Conservation (phyloP, 2,113 vertebrate species). For the Engystomops pustulosus region DNA sequence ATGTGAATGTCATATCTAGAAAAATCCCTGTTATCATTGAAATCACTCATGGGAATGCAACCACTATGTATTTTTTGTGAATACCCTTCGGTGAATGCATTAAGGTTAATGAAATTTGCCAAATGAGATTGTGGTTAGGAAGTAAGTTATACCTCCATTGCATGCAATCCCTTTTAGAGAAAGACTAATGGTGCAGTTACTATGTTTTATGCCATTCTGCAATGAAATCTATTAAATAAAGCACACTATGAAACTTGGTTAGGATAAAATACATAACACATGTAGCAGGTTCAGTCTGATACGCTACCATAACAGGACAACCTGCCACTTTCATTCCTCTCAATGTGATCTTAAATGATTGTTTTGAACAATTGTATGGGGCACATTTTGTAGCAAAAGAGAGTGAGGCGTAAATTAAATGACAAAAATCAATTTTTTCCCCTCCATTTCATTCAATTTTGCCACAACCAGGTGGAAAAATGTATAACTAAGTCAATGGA, state of each 20-base stretch:
- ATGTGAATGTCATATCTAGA: constrained; percentile 1
- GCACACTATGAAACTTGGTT: constrained; percentile 13
- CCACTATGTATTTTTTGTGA: constrained; percentile 10
- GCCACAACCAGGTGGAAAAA: not conserved
- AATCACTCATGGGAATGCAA: constrained; percentile 27
- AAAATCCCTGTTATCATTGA: constrained; percentile 24
- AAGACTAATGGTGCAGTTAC: constrained; percentile 21
- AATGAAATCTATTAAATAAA: constrained; percentile 10
- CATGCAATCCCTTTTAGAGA: not conserved
- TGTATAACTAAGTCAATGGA: too few species aligned
- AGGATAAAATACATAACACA: constrained; percentile 29
- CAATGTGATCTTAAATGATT: not conserved
- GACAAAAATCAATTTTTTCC: not conserved
- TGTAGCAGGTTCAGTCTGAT: constrained; percentile 7
- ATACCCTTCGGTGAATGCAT: constrained; percentile 25
- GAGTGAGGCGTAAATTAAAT: not conserved
- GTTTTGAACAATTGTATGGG: too few species aligned
- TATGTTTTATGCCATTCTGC: constrained; percentile 29
- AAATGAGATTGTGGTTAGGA: constrained; percentile 53
- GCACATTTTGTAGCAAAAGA: too few species aligned
- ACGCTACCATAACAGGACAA: not conserved
- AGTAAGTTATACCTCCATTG: constrained; percentile 9
- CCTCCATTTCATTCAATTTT: not conserved
- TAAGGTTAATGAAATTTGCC: constrained; percentile 52
- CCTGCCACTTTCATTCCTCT: not conserved